Base-by-base conservation (phyloP, 2,888 invertebrate species). In the Erynnis tages region DNA sequence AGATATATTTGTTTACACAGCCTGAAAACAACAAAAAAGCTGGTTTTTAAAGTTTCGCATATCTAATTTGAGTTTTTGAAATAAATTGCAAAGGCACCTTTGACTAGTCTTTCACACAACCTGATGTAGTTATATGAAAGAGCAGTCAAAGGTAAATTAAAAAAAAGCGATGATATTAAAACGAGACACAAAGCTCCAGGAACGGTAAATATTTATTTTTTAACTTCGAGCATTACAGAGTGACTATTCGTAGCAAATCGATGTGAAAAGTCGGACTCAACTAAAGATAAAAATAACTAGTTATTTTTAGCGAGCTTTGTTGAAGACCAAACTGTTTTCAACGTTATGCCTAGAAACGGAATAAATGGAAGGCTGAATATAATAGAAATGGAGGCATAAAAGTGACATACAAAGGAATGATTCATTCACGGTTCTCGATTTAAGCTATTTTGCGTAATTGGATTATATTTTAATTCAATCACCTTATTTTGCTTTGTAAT, bases 221-320 rank as follows among this genome's bases (percentile, higher is more conserved):
- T n/a, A 45, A 23, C 25, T 25, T 19, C 16, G 10, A 37, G 37
- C 37, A 37, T 27, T 37, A 25, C 14, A 30, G 14, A 48, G 30
- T 40, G 37, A 37, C 14, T 29, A 35, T 47, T 29, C 35, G 30
- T 14, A 6, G 38, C 14, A 48, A 48, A 48, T 40, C 38, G 30
- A 38, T 38, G 21, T 38, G 38, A 48, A 40, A 38, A 47, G 21
- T 23, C 38, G 32, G 8, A n/a, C n/a, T n/a, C n/a, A 30, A 30
- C 30, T 25, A 7, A 29, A 14, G 37, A 27, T 38, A 25, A 47
- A 38, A 37, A 38, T 47, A 38, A 29, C 21, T 11, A 16, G 27
- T 46, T 37, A 46, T 27, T 37, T 37, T 46, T 46, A 35, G 25
- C 14, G 10, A 29, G 14, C 37, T 27, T 46, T 46, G 37, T 46